These are phyloP conservation scores for Alcedo atthis DNA, from an alignment of 2,797 vertebrate species.

Conservation along the genomic window DNA sequence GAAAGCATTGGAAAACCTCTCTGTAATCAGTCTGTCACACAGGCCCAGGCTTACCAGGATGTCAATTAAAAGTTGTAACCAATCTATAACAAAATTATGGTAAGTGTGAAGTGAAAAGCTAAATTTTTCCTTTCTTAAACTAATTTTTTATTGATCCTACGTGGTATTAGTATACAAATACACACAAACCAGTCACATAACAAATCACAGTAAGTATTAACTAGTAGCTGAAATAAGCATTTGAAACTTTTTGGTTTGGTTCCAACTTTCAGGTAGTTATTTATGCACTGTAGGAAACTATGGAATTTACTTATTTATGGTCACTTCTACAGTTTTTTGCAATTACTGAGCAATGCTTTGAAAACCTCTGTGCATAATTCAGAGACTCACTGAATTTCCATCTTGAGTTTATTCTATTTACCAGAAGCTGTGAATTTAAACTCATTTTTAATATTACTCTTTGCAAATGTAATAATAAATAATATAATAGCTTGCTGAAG, in stretches of 20 bases:
- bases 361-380: constrained; percentile 59
- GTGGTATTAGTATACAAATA: neutral
- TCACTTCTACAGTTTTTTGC: constrained; percentile 24
- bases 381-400: constrained; percentile 32
- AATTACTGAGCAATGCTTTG: constrained; percentile 7
- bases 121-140: neutral
- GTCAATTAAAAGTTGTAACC: neutral
- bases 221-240: neutral
- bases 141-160: neutral
- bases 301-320: constrained; percentile 61
- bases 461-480: constrained; percentile 67
- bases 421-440: constrained; percentile 52
- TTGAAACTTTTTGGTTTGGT: neutral
- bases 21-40: neutral
- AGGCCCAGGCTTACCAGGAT: neutral
- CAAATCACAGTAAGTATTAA: neutral
- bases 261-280: neutral
- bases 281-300: neutral
- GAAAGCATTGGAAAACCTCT: neutral
- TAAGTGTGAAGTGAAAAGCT: neutral
- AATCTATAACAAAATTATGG: neutral
- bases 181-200: neutral
- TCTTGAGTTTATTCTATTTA: constrained; percentile 51
- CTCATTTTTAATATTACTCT: constrained; percentile 6
- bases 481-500: neutral